Conservation (phyloP, 2,113 vertebrate species). For the Phycodurus eques region DNA sequence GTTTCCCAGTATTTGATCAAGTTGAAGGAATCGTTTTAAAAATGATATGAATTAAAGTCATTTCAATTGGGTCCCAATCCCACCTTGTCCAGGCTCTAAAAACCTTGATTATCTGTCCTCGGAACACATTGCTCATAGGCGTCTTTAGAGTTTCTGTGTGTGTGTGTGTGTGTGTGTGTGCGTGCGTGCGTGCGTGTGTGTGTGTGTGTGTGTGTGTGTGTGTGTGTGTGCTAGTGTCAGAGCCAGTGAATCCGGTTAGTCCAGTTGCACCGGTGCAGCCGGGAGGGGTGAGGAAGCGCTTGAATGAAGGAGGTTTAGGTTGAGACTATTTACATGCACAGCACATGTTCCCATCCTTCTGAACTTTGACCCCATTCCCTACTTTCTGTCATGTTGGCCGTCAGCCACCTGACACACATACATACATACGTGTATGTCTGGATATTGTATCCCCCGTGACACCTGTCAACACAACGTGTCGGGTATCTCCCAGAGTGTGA, state of each 20-base stretch:
- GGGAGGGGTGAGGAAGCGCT: slow-evolving; percentile 1
- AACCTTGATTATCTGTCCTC: neutral
- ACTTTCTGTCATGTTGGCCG: neutral
- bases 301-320: neutral
- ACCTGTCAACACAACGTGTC: neutral
- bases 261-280: slow-evolving; percentile 45
- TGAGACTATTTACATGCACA: neutral
- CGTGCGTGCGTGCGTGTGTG: neutral
- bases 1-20: neutral
- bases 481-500: neutral
- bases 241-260: slow-evolving; percentile 57
- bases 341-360: neutral
- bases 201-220: neutral
- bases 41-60: neutral
- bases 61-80: neutral
- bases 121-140: neutral
- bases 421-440: neutral
- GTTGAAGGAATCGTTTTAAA: neutral
- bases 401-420: neutral
- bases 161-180: neutral
- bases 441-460: neutral
- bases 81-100: neutral
- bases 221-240: slow-evolving; percentile 27
- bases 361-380: neutral
- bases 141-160: neutral